Conservation (phyloP, 2,113 vertebrate species). For the Chaetodon auriga region DNA sequence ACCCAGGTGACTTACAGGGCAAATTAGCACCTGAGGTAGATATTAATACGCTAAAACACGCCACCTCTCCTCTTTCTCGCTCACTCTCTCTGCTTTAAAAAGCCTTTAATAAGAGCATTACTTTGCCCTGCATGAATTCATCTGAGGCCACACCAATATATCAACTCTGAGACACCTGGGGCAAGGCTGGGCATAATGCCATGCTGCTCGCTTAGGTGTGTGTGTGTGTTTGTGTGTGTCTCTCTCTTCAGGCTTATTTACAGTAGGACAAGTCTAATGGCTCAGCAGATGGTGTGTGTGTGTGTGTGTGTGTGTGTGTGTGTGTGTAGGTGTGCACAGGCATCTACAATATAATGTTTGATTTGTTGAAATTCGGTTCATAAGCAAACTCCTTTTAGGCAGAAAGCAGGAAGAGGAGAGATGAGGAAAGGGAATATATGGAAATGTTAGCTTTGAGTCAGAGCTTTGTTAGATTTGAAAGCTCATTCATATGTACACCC, state of each 20-base stretch:
- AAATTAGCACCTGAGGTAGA: constrained; percentile 56
- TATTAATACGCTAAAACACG: constrained; percentile 49
- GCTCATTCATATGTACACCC: constrained; percentile 37
- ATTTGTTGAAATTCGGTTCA: constrained; percentile 13
- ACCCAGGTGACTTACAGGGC: constrained; percentile 59
- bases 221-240: constrained; percentile 26
- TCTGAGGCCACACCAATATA: constrained; percentile 44
- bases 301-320: not conserved
- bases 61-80: constrained; percentile 28
- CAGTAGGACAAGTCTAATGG: constrained; percentile 30
- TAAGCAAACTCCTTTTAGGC: constrained; percentile 5
- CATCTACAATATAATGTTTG: not conserved
- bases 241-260: constrained; percentile 44
- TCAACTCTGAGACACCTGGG: constrained; percentile 52
- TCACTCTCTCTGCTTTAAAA: constrained; percentile 38
- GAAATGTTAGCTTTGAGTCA: not conserved
- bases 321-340: not conserved
- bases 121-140: constrained; percentile 44
- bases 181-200: constrained; percentile 53
- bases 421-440: not conserved
- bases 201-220: constrained; percentile 12
- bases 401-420: constrained; percentile 5
- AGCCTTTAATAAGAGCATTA: constrained; percentile 51
- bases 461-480: constrained; percentile 17
- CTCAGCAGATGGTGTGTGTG: constrained; percentile 38